Conservation (phyloP, 1,140 invertebrate species). For the Tetramorium simillimum region DNA sequence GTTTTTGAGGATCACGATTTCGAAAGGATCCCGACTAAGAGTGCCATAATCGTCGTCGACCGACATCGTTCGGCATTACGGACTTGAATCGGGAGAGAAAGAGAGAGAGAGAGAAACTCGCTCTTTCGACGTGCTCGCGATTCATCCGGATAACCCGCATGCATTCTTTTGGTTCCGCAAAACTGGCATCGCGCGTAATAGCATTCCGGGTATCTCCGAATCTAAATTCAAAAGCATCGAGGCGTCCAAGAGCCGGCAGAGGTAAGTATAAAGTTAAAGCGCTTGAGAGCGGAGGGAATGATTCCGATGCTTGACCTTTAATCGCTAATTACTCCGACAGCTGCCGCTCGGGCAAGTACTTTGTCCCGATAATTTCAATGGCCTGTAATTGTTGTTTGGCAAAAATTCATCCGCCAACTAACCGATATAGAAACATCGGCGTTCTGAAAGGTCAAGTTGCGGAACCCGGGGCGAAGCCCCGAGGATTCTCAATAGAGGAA, state of each 20-base stretch:
- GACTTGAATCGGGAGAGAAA: neutral
- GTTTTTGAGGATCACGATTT: slow-evolving; percentile 64
- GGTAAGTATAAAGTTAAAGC: neutral
- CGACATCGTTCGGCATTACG: slow-evolving; percentile 15
- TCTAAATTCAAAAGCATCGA: neutral
- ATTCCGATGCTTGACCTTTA: slow-evolving; percentile 1
- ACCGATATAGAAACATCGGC: slow-evolving; percentile 9
- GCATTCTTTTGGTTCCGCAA: neutral
- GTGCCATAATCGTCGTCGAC: slow-evolving; percentile 48
- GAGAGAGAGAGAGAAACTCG: no score
- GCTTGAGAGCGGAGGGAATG: neutral
- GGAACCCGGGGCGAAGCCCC: slow-evolving; percentile 24
- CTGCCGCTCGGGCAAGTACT: neutral
- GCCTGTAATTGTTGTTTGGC: neutral
- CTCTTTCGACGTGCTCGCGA: slow-evolving; percentile 32
- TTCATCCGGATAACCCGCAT: slow-evolving; percentile 37
- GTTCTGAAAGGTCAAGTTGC: neutral
- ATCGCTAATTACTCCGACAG: neutral
- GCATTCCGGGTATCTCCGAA: neutral
- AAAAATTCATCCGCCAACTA: slow-evolving; percentile 56
- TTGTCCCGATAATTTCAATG: neutral
- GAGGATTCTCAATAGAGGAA: slow-evolving; percentile 70
- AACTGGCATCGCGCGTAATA: slow-evolving; percentile 24
- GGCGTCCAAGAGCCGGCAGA: neutral
- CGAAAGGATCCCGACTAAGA: neutral